Base-by-base conservation (phyloP, 2,797 vertebrate species). In the Poecile montanus region DNA sequence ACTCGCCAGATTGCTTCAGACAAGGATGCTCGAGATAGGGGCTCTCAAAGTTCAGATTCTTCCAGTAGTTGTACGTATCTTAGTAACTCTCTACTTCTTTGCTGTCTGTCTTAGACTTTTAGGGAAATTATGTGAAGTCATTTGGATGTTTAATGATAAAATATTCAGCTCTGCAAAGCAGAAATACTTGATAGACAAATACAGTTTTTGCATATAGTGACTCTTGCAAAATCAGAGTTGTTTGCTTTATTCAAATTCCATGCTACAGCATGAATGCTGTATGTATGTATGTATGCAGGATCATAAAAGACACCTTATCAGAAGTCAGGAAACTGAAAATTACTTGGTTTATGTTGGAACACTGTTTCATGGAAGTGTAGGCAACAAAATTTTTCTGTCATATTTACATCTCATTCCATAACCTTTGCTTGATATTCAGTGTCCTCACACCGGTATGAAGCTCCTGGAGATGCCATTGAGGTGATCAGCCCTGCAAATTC, bases 1-100 rank as follows among this genome's bases (percentile, higher is more conserved):
- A 99, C 99, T 18, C 98, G 99, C 85, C 99, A 99, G 97, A 99
- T 99, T 73, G 99, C 99, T 85, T 99, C 99, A 26, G 99, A 99
- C 97, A 99, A 99, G 97, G 99, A 99, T 94, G 98, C 98, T 6
- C 97, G 99, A 85, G 99, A 99, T 88, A 98, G 99, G 94, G 98
- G 99, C 96, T 99, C 99, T 53, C 99, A 99, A 96, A 99, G 99
- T 97, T 99, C 99, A 5, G 99, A 99, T 98, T 99, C 99, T 86
- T 99, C 99, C n/a, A 98, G 99, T 98, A 99, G 99, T 97, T 97
- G 99, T 99, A 98, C 98, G 99, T 99, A 97, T 96, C 94, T 94
- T 97, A 82, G 75, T 94, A 83, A 96, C 77, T 93, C 84, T 94
- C 82, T 96, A 88, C 85, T 96, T 60, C 88, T 96, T 94, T 94